A percentile compares a stretch with the other conserved stretches of the same genome.
These are phyloP conservation scores for Tineola bisselliella DNA, from an alignment of 2,888 invertebrate genomes.

Conservation along the genomic window DNA sequence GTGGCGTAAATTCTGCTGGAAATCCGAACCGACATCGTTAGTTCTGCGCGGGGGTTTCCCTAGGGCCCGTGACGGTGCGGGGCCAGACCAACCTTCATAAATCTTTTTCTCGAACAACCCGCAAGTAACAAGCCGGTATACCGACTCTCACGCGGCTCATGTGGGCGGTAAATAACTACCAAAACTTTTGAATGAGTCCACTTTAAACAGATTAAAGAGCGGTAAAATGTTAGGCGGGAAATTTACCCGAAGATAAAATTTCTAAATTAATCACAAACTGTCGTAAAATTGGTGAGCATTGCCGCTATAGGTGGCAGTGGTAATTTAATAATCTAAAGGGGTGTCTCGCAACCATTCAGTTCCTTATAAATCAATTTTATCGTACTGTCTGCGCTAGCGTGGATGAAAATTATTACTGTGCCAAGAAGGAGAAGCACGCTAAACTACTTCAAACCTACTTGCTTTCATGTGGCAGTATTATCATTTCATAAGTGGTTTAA, in stretches of 20 bases:
- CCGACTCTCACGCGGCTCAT: conserved; percentile 19
- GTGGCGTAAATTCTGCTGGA: conserved; percentile 60
- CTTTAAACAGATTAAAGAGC: conserved; percentile 53
- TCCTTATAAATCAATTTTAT: conserved; percentile 49
- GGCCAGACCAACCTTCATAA: conserved; percentile 58
- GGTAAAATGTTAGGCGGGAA: conserved; percentile 14
- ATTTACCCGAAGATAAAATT: conserved; percentile 29
- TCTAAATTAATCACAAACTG: conserved; percentile 46
- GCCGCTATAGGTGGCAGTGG: conserved; percentile 28
- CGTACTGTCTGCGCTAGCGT: conserved; percentile 31
- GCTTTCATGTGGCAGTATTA: neutral
- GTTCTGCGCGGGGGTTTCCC: conserved; percentile 51
- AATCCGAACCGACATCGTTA: conserved; percentile 62
- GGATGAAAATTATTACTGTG: conserved; percentile 38
- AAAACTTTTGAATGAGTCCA: conserved; percentile 53
- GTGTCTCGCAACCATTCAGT: conserved; percentile 31
- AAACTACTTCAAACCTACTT: conserved; percentile 10
- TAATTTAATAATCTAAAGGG: conserved; percentile 51
- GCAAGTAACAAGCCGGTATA: conserved; percentile 54
- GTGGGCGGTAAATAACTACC: conserved; percentile 42
- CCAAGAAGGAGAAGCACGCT: neutral
- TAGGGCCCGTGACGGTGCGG: conserved; percentile 44
- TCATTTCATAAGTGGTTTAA: neutral
- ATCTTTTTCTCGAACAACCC: conserved; percentile 57
- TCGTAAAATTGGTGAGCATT: conserved; percentile 26